Conservation (phyloP, 2,888 invertebrate genomes). For the Beris chalybata region DNA sequence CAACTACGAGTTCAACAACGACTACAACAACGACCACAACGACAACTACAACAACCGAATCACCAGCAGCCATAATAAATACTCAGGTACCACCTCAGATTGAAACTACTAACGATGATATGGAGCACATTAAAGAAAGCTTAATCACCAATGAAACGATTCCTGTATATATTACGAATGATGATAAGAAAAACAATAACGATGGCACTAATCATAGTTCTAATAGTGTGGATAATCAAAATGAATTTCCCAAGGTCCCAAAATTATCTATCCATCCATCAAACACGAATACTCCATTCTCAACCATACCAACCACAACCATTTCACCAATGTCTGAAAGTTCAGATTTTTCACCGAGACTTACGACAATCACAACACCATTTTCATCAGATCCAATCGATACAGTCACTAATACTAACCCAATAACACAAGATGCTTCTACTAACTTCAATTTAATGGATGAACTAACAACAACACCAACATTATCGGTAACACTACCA, state of each 20-base stretch:
- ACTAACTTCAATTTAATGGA: conserved; percentile 32
- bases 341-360: conserved; percentile 32
- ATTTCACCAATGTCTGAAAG: conserved; percentile 11
- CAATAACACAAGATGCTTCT: conserved; percentile 34
- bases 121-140: conserved; percentile 9
- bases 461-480: conserved; percentile 26
- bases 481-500: conserved; percentile 31
- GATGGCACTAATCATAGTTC: conserved; percentile 22
- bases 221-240: conserved; percentile 17
- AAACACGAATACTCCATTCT: neutral
- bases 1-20: conserved; percentile 40
- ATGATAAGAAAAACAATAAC: conserved; percentile 16
- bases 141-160: conserved; percentile 16
- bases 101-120: conserved; percentile 25
- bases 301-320: conserved; percentile 12
- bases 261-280: neutral
- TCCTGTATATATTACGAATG: conserved; percentile 20
- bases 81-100: conserved; percentile 42
- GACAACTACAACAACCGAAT: conserved; percentile 43
- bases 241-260: neutral
- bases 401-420: conserved; percentile 23
- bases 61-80: conserved; percentile 40
- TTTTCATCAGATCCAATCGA: conserved; percentile 10
- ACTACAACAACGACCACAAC: conserved; percentile 42
- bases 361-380: conserved; percentile 34